Evolutionary conservation across 1,140 invertebrate genomes (phyloP).

Genomic region (Melipona quadrifasciata): DNA sequence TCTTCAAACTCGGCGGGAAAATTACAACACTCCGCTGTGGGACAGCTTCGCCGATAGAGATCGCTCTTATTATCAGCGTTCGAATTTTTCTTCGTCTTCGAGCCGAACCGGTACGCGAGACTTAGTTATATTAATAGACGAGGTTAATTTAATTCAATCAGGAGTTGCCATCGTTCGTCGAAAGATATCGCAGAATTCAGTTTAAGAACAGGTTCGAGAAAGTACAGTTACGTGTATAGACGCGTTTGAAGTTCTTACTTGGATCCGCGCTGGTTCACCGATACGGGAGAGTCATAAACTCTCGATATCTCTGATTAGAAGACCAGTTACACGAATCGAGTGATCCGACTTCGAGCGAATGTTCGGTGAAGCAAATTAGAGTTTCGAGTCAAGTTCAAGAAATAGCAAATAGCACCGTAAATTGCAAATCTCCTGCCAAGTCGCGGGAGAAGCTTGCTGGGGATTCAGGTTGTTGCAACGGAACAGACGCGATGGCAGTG

Average conservation of each 20-base stretch:
- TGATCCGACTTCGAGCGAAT: not conserved
- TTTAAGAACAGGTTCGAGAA: not conserved
- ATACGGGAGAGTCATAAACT: not conserved
- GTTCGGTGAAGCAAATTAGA: too few species aligned
- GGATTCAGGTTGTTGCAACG: conserved; percentile 8
- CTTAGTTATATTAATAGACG: not conserved
- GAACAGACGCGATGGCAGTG: not conserved
- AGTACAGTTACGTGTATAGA: not conserved
- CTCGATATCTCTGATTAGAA: not conserved
- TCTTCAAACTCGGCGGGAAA: not conserved
- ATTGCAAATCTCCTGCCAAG: not conserved
- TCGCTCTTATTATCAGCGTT: too few species aligned
- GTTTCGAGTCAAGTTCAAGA: not conserved
- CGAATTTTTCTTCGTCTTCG: not conserved
- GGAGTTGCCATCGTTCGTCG: not conserved
- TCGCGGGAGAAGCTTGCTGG: not conserved
- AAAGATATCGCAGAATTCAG: not conserved
- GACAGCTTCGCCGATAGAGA: not conserved
- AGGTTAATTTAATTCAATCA: not conserved
- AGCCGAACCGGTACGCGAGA: not conserved
- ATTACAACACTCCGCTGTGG: not conserved
- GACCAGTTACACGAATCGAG: not conserved
- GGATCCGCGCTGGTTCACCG: not conserved
- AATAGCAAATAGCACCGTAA: not conserved
- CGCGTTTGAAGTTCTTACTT: not conserved